Base-by-base conservation (phyloP, 2,888 invertebrate genomes). In the Microplitis manilae region DNA sequence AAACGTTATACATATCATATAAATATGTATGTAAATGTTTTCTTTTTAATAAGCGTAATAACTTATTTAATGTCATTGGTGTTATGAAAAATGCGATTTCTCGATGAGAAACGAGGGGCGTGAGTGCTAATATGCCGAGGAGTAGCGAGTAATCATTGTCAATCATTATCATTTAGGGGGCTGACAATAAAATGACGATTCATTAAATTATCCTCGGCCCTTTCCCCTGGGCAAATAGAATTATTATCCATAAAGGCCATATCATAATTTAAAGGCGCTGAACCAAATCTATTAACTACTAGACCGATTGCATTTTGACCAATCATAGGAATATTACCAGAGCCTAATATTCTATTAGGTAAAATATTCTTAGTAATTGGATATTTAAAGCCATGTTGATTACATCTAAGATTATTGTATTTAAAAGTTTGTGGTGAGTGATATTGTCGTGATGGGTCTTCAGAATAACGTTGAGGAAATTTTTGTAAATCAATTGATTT, bases 211-310 rank as follows among this genome's bases (percentile, higher is more conserved):
- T 86, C 85, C 17, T 88, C 85, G 1, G 82, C 82, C 15, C 80
- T 83, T 41, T 87, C 85, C 30, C 82, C 86, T 5, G 85, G 83
- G 64, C 86, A 86, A 8, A 87, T 81, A 9, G 86, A 84, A 81
- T 87, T 85, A 15, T 87, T 85, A 15, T 85, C 85, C 60, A 80
- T 81, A 40, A 85, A 87, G 13, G 86, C 81, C 65, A 85, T 80
- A 76, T 83, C 84, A 20, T 83, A 81, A 70, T 79, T 81, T 20
- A 87, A 75, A 30, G 86, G 85, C 7, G 83, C 85, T 6, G 88
- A 88, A 64, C 87, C 87, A 76, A 89, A 88, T 81, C 87, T 88
- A 76, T 88, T 89, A 17, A 89, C 86, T 13, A 89, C 88, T 30
- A 90, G 84, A 5, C 88, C 88, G 69, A 90, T 86, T 2, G 90